Percentiles rank a stretch among this genome's conserved stretches.
Evolutionary conservation across 2,797 vertebrate genomes (phyloP).

Genomic region (Bradypodion pumilum): DNA sequence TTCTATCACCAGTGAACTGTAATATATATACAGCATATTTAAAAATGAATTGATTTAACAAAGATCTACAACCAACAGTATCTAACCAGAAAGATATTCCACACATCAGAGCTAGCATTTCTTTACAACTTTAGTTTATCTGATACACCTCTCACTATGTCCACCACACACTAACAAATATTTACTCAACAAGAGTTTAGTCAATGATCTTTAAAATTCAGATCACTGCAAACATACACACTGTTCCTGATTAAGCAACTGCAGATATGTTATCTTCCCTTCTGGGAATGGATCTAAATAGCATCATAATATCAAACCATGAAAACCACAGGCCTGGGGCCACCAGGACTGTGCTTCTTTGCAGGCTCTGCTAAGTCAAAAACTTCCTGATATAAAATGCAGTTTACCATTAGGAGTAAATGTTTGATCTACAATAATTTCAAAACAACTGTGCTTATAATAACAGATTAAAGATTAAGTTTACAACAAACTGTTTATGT

Average conservation of each 20-base stretch:
- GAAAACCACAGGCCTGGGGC: slow-evolving; percentile 65
- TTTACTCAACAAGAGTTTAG: slow-evolving; percentile 45
- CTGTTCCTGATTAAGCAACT: slow-evolving; percentile 55
- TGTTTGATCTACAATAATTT: slow-evolving; percentile 75
- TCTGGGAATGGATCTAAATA: slow-evolving; percentile 57
- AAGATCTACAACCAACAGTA: not conserved
- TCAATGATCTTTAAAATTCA: slow-evolving; percentile 55
- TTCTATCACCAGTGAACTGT: not conserved
- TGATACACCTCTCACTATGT: slow-evolving; percentile 6
- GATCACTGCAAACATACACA: slow-evolving; percentile 53
- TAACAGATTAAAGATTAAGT: slow-evolving; percentile 68
- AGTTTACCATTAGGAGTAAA: slow-evolving; percentile 74
- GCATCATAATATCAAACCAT: slow-evolving; percentile 56
- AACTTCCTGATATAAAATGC: slow-evolving; percentile 60
- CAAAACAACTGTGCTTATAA: slow-evolving; percentile 75
- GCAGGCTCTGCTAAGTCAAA: slow-evolving; percentile 51
- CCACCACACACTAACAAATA: slow-evolving; percentile 27
- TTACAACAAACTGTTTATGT: slow-evolving; percentile 76
- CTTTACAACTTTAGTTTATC: slow-evolving; percentile 9
- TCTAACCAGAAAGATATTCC: not conserved
- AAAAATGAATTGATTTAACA: not conserved
- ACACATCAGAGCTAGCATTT: slow-evolving; percentile 12
- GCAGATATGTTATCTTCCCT: slow-evolving; percentile 63
- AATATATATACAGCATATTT: too few relatives aligned
- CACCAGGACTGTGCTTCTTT: slow-evolving; percentile 46